Evolutionary conservation across 37 sponge, comb jelly and placozoan genomes (phyloP).

Genomic region (Haliclona indistincta): DNA sequence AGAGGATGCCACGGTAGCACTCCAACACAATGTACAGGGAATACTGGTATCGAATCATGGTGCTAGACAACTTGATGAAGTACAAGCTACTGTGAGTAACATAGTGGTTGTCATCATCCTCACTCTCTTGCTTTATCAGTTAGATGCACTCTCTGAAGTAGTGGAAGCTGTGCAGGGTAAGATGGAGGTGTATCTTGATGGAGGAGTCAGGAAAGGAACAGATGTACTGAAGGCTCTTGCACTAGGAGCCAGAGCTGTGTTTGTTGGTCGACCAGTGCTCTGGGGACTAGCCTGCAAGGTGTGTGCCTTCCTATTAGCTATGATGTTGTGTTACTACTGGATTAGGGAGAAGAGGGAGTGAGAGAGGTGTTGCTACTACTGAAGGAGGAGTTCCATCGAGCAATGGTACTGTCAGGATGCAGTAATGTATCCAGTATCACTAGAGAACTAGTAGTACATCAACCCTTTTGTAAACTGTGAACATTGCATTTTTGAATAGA

Average conservation of each 20-base stretch:
- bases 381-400: slow-evolving; percentile 69
- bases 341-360: slow-evolving; percentile 79
- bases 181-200: slow-evolving; percentile 86
- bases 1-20: slow-evolving; percentile 85
- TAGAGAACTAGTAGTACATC: slow-evolving; percentile 56
- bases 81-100: slow-evolving; percentile 77
- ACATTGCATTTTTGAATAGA: no score
- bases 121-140: not conserved
- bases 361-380: slow-evolving; percentile 66
- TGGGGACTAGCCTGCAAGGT: slow-evolving; percentile 90
- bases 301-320: not conserved
- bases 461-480: slow-evolving; percentile 35
- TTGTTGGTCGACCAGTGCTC: slow-evolving; percentile 85
- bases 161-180: slow-evolving; percentile 65
- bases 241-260: slow-evolving; percentile 88
- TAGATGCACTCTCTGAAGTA: slow-evolving; percentile 78
- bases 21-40: slow-evolving; percentile 60
- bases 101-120: not conserved
- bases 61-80: slow-evolving; percentile 89
- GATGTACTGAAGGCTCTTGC: slow-evolving; percentile 93
- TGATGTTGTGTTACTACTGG: not conserved
- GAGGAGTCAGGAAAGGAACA: slow-evolving; percentile 87
- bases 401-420: slow-evolving; percentile 84
- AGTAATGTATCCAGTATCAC: slow-evolving; percentile 28
- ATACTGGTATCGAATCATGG: slow-evolving; percentile 96